phyloP scores from a whole-genome alignment of 2,888 invertebrate species.

The Drosophila buzzatii region DNA sequence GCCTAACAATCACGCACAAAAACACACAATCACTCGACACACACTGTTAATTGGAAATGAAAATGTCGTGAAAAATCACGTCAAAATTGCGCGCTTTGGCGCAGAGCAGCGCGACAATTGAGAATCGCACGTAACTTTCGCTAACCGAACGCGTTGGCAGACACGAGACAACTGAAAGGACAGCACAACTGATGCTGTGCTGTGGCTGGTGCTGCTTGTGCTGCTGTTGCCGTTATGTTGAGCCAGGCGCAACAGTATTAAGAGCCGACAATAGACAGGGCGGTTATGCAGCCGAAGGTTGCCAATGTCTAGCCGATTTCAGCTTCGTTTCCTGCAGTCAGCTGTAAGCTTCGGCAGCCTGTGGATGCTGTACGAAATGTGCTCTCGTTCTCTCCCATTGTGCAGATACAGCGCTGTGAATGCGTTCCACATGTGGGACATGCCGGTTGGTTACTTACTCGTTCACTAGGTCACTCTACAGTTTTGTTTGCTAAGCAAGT shows the following conservation, averaged over 20 bases:
- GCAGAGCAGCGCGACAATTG: slow-evolving; percentile 12
- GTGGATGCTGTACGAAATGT: slow-evolving; percentile 57
- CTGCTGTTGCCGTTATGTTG: slow-evolving; percentile 21
- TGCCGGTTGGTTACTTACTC: slow-evolving; percentile 53
- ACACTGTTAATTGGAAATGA: slow-evolving; percentile 52
- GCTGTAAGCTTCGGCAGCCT: slow-evolving; percentile 41
- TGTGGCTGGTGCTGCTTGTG: slow-evolving; percentile 28
- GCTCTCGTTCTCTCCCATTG: slow-evolving; percentile 15
- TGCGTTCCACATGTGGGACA: slow-evolving; percentile 46
- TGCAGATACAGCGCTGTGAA: slow-evolving; percentile 66
- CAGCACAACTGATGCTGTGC: slow-evolving; percentile 57
- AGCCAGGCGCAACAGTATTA: slow-evolving; percentile 64
- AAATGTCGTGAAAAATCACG: slow-evolving; percentile 46
- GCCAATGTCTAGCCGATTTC: slow-evolving; percentile 14
- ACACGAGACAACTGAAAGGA: slow-evolving; percentile 80
- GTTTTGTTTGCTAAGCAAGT: slow-evolving; percentile 49
- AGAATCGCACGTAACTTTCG: slow-evolving; percentile 6
- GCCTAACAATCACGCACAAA: slow-evolving; percentile 3
- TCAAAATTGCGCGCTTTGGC: slow-evolving; percentile 16
- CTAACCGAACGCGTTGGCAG: slow-evolving; percentile 79
- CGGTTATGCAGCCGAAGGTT: slow-evolving; percentile 43
- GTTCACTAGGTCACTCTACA: slow-evolving; percentile 82
- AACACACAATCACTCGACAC: slow-evolving; percentile 11
- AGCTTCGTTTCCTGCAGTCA: slow-evolving; percentile 31
- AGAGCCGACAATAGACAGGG: slow-evolving; percentile 42